Conservation (phyloP, 1,140 invertebrate genomes). For the Hirudo medicinalis region DNA sequence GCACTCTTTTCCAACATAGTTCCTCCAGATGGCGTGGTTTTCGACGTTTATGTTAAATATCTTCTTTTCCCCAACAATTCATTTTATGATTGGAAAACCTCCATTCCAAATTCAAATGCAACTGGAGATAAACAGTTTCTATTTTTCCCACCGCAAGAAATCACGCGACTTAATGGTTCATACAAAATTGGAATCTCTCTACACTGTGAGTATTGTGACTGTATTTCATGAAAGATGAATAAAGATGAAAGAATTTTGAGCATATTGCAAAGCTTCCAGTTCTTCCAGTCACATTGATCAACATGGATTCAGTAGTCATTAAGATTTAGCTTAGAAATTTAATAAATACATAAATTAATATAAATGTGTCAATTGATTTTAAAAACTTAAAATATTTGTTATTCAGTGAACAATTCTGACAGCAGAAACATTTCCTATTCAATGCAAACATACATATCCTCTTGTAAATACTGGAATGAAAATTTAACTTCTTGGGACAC, state of each 20-base stretch:
- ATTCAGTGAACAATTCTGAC: background rate
- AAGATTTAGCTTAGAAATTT: background rate
- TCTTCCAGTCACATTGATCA: background rate
- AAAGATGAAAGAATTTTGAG: no score
- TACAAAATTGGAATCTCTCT: conserved; percentile 36
- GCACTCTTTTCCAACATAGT: conserved; percentile 22
- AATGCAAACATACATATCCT: conserved; percentile 29
- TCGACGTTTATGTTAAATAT: conserved; percentile 31
- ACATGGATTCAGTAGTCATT: background rate
- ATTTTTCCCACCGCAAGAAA: conserved; percentile 24
- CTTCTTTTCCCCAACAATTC: conserved; percentile 33
- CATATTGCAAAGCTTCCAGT: background rate
- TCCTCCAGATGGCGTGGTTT: conserved; percentile 26
- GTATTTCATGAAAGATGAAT: background rate
- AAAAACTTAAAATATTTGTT: background rate
- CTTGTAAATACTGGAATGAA: conserved; percentile 39
- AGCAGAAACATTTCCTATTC: conserved; percentile 30
- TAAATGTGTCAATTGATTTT: background rate
- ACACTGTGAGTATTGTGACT: conserved; percentile 25
- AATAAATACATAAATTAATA: no score
- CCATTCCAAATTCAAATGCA: conserved; percentile 25
- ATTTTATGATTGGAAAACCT: conserved; percentile 31
- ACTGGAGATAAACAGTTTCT: conserved; percentile 18
- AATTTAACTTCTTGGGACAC: conserved; percentile 32
- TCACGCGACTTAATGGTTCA: conserved; percentile 33